These are phyloP conservation scores for Lagocephalus sceleratus DNA, from an alignment of 2,797 vertebrate genomes.

Conservation along the genomic window DNA sequence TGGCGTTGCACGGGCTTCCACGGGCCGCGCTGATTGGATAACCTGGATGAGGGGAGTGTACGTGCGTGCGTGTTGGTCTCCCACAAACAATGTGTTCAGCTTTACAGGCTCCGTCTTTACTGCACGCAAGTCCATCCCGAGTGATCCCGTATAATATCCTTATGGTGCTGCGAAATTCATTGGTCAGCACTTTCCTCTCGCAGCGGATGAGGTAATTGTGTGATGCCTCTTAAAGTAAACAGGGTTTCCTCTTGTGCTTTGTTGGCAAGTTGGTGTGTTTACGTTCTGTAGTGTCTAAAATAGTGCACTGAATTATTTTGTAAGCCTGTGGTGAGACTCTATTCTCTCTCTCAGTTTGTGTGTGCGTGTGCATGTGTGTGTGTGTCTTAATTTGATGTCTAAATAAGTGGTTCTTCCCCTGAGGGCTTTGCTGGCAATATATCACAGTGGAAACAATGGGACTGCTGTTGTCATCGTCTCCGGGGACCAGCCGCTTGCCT, in stretches of 20 bases:
- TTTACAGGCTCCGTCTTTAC: background rate
- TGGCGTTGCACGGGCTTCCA: conserved; percentile 42
- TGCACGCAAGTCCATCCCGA: background rate
- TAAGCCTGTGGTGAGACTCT: background rate
- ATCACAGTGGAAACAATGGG: conserved; percentile 69
- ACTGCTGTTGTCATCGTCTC: conserved; percentile 54
- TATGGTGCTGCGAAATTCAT: background rate
- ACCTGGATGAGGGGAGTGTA: conserved; percentile 51
- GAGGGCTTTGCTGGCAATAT: conserved; percentile 61
- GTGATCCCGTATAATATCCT: background rate
- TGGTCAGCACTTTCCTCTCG: background rate
- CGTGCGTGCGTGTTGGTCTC: conserved; percentile 9
- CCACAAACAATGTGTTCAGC: background rate
- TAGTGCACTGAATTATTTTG: background rate
- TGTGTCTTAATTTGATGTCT: conserved; percentile 77
- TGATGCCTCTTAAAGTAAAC: no score
- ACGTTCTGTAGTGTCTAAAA: background rate
- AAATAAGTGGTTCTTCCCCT: conserved; percentile 72
- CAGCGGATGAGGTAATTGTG: background rate
- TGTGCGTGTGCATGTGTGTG: conserved; percentile 12
- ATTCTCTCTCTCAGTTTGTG: conserved; percentile 8
- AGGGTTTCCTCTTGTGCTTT: no score
- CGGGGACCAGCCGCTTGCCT: conserved; percentile 49
- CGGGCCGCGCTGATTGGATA: conserved; percentile 53
- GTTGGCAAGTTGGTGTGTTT: no score